Evolutionary conservation across 2,888 invertebrate genomes (phyloP).

Genomic region (Pammene fasciana): DNA sequence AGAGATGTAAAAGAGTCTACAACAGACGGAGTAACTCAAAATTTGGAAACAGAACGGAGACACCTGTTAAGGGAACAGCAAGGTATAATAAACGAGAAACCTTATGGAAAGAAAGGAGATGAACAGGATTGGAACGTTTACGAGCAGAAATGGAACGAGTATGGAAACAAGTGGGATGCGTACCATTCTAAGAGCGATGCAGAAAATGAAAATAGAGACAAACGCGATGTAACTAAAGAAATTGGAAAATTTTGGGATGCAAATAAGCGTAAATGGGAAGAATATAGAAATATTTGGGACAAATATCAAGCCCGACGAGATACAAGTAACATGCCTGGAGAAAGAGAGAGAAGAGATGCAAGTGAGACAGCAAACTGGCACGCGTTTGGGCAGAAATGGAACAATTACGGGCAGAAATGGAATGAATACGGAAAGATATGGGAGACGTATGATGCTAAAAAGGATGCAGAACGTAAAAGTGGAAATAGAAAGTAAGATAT

Average conservation of each 20-base stretch:
- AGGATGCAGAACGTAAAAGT: not conserved
- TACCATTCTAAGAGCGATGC: not conserved
- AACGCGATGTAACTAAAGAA: not conserved
- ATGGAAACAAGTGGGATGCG: not conserved
- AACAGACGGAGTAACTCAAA: not conserved
- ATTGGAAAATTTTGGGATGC: slow-evolving; percentile 5
- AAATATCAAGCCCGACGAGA: not conserved
- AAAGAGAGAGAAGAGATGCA: slow-evolving; percentile 7
- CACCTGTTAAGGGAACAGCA: not conserved
- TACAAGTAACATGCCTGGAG: not conserved
- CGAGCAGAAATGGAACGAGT: slow-evolving; percentile 12
- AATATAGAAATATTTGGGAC: slow-evolving; percentile 2
- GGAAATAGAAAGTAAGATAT: not conserved
- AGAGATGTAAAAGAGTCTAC: not conserved
- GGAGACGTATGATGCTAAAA: not conserved
- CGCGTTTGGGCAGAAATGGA: not conserved
- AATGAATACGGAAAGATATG: slow-evolving; percentile 11
- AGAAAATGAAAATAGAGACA: slow-evolving; percentile 3
- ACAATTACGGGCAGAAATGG: slow-evolving; percentile 11
- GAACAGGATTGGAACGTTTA: slow-evolving; percentile 5
- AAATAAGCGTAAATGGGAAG: slow-evolving; percentile 11
- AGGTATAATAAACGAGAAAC: not conserved
- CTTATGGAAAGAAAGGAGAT: not conserved
- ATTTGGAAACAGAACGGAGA: not conserved
- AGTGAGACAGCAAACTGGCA: not conserved